phyloP scores from a whole-genome alignment of 2,797 vertebrate genomes.

The Lutjanus campechanus region DNA sequence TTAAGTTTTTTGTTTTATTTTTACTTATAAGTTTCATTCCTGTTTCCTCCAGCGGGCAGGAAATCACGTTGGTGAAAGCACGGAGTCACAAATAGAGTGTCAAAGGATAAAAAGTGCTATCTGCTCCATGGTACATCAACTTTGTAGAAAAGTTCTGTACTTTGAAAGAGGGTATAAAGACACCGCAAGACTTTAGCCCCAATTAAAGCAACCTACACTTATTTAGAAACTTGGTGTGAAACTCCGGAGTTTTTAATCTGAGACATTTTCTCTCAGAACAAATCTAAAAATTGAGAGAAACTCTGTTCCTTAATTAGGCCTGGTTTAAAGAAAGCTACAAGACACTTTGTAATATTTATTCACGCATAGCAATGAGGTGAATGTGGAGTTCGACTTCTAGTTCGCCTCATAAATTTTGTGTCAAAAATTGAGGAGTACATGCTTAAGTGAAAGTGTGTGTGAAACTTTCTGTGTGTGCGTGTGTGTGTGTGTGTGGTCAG shows the following conservation, averaged over 20 bases:
- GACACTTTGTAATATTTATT: conserved; percentile 57
- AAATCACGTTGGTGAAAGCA: conserved; percentile 12
- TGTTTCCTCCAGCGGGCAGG: conserved; percentile 39
- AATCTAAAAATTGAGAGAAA: conserved; percentile 54
- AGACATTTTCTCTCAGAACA: conserved; percentile 43
- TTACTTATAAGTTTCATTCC: background rate
- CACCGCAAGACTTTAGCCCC: conserved; percentile 58
- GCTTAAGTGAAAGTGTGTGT: conserved; percentile 25
- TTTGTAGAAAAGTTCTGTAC: conserved; percentile 54
- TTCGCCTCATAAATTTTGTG: conserved; percentile 43
- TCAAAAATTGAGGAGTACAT: conserved; percentile 42
- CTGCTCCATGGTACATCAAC: conserved; percentile 40
- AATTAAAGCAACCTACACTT: conserved; percentile 63
- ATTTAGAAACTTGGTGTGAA: conserved; percentile 50
- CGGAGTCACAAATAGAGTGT: conserved; percentile 38
- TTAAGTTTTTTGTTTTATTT: conserved; percentile 7
- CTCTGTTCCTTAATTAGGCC: conserved; percentile 65
- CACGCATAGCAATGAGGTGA: conserved; percentile 42
- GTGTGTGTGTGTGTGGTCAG: conserved; percentile 57
- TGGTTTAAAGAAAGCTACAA: conserved; percentile 52
- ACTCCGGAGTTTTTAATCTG: conserved; percentile 40
- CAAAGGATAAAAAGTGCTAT: conserved; percentile 42
- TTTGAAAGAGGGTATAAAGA: conserved; percentile 49
- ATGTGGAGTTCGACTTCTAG: conserved; percentile 33
- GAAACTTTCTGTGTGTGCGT: conserved; percentile 17